These are phyloP conservation scores for Macropus fuliginosus DNA, from an alignment of 2,797 vertebrate species.

Conservation along the genomic window DNA sequence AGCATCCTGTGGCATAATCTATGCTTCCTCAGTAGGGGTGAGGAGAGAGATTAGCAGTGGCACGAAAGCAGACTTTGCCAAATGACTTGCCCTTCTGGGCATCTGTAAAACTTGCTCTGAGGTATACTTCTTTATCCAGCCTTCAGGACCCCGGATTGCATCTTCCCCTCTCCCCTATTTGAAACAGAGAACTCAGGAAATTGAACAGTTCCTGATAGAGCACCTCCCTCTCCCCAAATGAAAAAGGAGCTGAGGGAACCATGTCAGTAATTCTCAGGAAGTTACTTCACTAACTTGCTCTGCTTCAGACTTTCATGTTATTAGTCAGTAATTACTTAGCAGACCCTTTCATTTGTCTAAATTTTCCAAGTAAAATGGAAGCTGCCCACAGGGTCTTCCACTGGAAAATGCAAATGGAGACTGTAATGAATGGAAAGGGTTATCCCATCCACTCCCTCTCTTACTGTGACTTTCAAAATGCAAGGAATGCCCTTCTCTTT, in stretches of 20 bases:
- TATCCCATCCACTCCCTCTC: neutral
- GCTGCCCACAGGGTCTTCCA: neutral
- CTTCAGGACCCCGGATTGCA: neutral
- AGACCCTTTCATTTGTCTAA: neutral
- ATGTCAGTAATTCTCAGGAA: neutral
- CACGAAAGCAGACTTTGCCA: accelerated
- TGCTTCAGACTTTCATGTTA: neutral
- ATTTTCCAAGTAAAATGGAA: neutral
- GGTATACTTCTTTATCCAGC: neutral
- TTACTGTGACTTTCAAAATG: slow-evolving; percentile 1
- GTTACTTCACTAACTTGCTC: neutral
- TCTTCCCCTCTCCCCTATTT: neutral
- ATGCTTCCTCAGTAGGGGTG: neutral
- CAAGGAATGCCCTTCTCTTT: neutral
- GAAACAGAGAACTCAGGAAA: neutral
- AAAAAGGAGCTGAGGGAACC: neutral
- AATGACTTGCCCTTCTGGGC: neutral
- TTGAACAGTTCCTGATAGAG: neutral
- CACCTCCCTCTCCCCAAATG: neutral
- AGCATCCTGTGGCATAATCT: neutral
- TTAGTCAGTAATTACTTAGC: neutral
- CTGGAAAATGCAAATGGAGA: neutral
- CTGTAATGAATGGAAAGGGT: neutral
- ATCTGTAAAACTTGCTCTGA: neutral
- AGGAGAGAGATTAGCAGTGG: neutral